A percentile compares a stretch with the other conserved stretches of the same genome.
Evolutionary conservation across 2,888 invertebrate species (phyloP).

Genomic region (Morpho achilles): DNA sequence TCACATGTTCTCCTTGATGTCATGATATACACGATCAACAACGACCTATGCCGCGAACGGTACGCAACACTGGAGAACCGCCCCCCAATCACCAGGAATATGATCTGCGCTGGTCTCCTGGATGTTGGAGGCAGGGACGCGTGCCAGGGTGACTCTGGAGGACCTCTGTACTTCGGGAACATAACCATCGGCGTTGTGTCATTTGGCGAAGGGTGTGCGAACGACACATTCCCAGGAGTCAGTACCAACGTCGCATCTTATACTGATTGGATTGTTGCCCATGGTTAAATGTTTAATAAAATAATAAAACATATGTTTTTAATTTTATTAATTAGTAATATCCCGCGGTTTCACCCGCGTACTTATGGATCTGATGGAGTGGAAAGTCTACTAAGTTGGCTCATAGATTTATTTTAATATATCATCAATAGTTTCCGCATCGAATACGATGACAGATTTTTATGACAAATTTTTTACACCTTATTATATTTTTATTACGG

Average conservation of each 20-base stretch:
- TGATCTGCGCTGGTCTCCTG: slow-evolving; percentile 55
- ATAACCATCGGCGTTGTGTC: slow-evolving; percentile 57
- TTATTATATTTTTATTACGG: no score
- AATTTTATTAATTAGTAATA: no score
- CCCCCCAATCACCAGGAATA: slow-evolving; percentile 43
- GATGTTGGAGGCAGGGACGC: slow-evolving; percentile 43
- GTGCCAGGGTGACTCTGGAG: slow-evolving; percentile 47
- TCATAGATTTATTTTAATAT: no score
- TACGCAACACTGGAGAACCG: slow-evolving; percentile 36
- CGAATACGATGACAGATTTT: no score
- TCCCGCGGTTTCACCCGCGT: no score
- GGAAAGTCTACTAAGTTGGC: no score
- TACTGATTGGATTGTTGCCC: slow-evolving; percentile 12
- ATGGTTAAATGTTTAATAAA: not conserved
- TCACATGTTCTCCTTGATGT: slow-evolving; percentile 40
- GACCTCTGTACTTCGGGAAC: slow-evolving; percentile 33
- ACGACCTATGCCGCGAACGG: slow-evolving; percentile 41
- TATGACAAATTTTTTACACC: no score
- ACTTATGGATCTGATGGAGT: no score
- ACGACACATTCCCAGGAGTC: slow-evolving; percentile 55
- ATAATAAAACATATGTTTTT: no score
- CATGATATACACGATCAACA: slow-evolving; percentile 44
- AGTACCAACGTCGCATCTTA: slow-evolving; percentile 46
- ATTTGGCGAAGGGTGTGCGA: slow-evolving; percentile 58
- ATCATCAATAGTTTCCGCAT: no score